Evolutionary conservation across 2,797 vertebrate species (phyloP), one percentile per base, ranked within the genome.

Genomic region (Muscicapa striata): DNA sequence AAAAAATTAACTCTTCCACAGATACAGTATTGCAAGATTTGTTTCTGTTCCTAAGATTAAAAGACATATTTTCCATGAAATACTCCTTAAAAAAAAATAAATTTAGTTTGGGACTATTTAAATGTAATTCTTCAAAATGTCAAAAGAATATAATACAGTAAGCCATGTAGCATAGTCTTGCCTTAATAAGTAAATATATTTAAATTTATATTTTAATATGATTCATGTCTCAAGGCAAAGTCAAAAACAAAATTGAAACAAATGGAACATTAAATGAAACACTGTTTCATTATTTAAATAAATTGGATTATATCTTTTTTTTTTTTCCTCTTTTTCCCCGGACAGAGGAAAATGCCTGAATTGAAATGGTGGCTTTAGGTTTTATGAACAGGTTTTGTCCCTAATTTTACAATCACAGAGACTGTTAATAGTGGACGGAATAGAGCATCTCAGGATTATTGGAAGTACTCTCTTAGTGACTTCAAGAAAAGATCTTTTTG

Each of bases 191-290:
- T 64, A 94, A 90, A 79, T 66, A 61, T 72, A 61, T 75, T 91
- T 46, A 75, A 93, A 92, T 89, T 76, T 87, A 55, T 93, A 30
- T 85, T 91, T 58, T 82, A 86, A 76, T 91, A 26, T 24, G 8
- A 84, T 81, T 85, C 21, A 15, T 64, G 17, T 93, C 77, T 87
- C 43, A 62, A 84, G 32, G 46, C 66, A 81, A 73, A 73, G 57
- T 79, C 10, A 84, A 68, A 92, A 87, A 3, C 26, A 75, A 52
- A 86, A 73, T 54, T 58, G 34, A 93, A 94, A 80, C n/a, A 88
- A 87, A 62, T 75, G 6, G 57, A 89, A 94, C 80, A 63, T 66
- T 87, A 89, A 87, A 29, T 63, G 41, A 77, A 91, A 67, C 10
- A 13, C 30, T 66, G 15, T 64, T 92, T 73, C 40, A 69, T 91